Evolutionary conservation across 2,113 vertebrate species (phyloP).

Genomic region (Propithecus coquereli): DNA sequence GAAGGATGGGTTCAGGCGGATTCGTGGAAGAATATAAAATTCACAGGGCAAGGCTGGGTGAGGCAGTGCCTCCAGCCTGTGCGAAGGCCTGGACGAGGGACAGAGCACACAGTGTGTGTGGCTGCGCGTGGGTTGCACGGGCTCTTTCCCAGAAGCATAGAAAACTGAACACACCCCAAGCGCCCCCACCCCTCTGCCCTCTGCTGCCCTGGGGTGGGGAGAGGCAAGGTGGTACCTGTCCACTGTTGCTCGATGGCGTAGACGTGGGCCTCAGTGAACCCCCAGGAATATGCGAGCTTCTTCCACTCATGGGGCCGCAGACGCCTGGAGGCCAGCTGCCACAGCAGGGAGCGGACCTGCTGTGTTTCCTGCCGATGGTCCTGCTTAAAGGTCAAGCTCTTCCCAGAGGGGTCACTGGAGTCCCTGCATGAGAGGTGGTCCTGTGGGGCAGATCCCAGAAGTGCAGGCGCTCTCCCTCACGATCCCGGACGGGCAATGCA

Average conservation of each 20-base stretch:
- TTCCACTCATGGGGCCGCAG: conserved; percentile 90
- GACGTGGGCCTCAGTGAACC: conserved; percentile 89
- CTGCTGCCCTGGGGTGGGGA: not conserved
- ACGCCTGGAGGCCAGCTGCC: conserved; percentile 89
- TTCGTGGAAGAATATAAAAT: not conserved
- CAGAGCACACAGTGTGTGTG: rapidly evolving
- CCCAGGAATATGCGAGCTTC: conserved; percentile 89
- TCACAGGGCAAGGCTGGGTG: not conserved
- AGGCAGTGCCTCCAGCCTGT: too few relatives aligned
- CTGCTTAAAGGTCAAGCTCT: conserved; percentile 88
- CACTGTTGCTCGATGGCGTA: conserved; percentile 92
- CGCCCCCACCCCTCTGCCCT: rapidly evolving
- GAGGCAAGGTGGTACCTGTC: conserved; percentile 83
- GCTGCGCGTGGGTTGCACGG: not conserved
- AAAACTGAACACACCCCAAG: not conserved
- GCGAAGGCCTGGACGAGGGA: not conserved
- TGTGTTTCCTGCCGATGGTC: conserved; percentile 88
- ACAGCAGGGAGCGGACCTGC: conserved; percentile 89
- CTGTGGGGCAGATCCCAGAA: conserved; percentile 73
- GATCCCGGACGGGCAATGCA: not conserved
- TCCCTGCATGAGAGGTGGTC: conserved; percentile 79
- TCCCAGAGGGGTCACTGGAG: conserved; percentile 71
- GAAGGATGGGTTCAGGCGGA: rapidly evolving
- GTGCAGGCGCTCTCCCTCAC: not conserved
- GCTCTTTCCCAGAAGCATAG: not conserved